Evolutionary conservation across 23 tunicate genomes (phyloP), one percentile per base, ranked within the genome.

Genomic region (Botrylloides violaceus): DNA sequence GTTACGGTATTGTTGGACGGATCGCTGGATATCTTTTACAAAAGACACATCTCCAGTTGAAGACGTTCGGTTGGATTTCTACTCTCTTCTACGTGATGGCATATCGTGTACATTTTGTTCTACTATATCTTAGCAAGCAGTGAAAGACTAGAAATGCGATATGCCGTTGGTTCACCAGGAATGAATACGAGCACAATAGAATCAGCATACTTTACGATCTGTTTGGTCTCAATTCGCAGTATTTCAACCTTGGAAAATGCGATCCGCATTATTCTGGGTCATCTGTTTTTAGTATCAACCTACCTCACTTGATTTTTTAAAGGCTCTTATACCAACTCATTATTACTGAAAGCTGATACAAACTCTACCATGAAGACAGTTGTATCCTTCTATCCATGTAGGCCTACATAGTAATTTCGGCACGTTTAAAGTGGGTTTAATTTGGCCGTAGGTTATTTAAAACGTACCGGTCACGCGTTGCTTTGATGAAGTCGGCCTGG

Each of bases 151-250:
- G 70, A 12, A 63, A 63, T 9, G 9, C 9, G 70, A 63, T 15
- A 63, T 28, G 23, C 70, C 36, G 35, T 19, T 63, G 70, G 70
- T 63, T 63, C 70, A 63, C 35, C 32, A 27, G 12, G 32, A 63
- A 63, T 63, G 70, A 63, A 63, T 63, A 3, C 70, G 19, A 28
- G 4, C 70, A 63, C 70, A 63, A 63, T 59, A 63, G 70, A 63
- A 63, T 6, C 33, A 33, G 18, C 70, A 22, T 63, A 33, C 36
- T 58, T 63, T 12, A 34, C 36, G 3, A 63, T 3, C 70, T 9
- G 35, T 28, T 63, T 63, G 70, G 35, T 26, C 70, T 59, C 64
- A 22, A 21, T 59, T 59, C 30, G 64, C 30, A 59, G 30, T 31
- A 29, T 31, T 15, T 63, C 35, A 63, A 31, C 70, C 70, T 6